Evolutionary conservation across 2,888 invertebrate genomes (phyloP).

Genomic region (Ornithoptera alexandrae): DNA sequence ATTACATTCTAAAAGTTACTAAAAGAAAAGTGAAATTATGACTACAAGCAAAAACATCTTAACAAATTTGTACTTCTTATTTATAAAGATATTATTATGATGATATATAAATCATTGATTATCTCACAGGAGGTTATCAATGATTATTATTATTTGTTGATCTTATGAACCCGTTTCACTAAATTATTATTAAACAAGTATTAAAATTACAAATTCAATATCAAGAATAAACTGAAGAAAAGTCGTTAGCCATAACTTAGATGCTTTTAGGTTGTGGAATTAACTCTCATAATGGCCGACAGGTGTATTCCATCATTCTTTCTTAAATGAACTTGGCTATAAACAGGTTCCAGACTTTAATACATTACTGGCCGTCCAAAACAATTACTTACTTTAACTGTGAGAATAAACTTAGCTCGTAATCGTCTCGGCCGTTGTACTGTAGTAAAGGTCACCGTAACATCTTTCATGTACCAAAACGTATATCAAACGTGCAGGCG

Average conservation of each 20-base stretch:
- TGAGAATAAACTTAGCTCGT: slow-evolving; percentile 52
- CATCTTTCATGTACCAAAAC: slow-evolving; percentile 21
- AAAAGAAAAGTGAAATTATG: no score
- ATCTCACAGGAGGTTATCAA: no score
- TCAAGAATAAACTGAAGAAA: slow-evolving; percentile 1
- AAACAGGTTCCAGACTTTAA: slow-evolving; percentile 51
- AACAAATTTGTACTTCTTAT: no score
- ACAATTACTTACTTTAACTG: slow-evolving; percentile 54
- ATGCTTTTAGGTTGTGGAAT: slow-evolving; percentile 2
- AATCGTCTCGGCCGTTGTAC: slow-evolving; percentile 44
- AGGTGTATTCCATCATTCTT: slow-evolving; percentile 24
- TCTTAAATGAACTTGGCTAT: slow-evolving; percentile 31
- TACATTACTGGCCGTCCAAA: slow-evolving; percentile 45
- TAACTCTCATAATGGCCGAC: not conserved
- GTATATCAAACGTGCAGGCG: not conserved
- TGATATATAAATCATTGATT: no score
- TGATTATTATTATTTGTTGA: no score
- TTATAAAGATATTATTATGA: no score
- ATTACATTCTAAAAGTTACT: no score
- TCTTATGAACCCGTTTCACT: no score
- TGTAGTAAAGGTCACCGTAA: slow-evolving; percentile 39
- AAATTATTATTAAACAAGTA: not conserved
- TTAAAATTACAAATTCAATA: not conserved
- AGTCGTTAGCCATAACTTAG: slow-evolving; percentile 2
- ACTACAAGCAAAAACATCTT: no score